Evolutionary conservation across 2,113 vertebrate genomes (phyloP), one percentile per base, ranked within the genome.

Genomic region (Callaeas wilsoni): DNA sequence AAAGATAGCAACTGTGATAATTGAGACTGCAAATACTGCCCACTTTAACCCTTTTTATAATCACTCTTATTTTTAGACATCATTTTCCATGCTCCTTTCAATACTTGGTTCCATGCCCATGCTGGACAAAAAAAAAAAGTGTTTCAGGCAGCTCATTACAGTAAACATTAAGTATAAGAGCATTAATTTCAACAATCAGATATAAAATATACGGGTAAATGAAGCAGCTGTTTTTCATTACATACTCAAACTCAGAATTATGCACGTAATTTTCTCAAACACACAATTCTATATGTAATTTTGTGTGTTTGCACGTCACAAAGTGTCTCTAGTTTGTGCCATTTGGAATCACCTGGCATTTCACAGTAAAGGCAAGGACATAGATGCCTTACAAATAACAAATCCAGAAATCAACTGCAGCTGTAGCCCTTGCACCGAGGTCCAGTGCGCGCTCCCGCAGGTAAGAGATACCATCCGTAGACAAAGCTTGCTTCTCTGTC

Each of bases 401-500:
- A 56, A 87, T 73, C 17, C 57, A 65, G 55, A 75, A 92, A 83
- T 37, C 29, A 27, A 8, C 15, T 65, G 32, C 75, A 46, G 21
- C 49, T n/a, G 11, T 26, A 89, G 42, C 4, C 39, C 50, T n/a
- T 57, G 52, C 23, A 22, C 23, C 55, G 26, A 33, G 6, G 39
- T 55, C 74, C 6, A 1, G 6, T 25, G 14, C 11, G 10, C 0
- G 0, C 21, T 55, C 37, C 53, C 32, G 37, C 46, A 84, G 46
- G 29, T 84, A 49, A 74, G 78, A 64, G 64, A 57, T 16, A 19
- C 29, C 22, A 59, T 29, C 44, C 1, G 0, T 23, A 50, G 59
- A 10, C 60, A 64, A 71, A 89, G 25, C 22, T 91, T 78, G 44
- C 79, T 97, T 92, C 94, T 89, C 94, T 93, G 86, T 79, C 84